Conservation (phyloP, 2,113 vertebrate species). For the Urocolius indicus region DNA sequence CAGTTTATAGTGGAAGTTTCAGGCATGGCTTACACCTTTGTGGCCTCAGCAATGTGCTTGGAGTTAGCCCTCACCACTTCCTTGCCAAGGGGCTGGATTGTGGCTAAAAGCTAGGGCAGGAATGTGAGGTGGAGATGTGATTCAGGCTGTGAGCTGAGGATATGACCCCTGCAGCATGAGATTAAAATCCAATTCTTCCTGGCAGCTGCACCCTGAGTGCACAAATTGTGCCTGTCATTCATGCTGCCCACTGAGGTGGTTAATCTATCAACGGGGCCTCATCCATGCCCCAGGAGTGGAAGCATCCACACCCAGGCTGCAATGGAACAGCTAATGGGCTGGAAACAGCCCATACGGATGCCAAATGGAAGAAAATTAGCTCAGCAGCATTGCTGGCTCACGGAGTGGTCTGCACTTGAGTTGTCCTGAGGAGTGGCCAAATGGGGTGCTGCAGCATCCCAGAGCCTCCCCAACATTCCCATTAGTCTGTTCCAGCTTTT, state of each 20-base stretch:
- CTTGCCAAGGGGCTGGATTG: not conserved
- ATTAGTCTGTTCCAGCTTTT: not conserved
- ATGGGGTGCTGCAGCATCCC: not conserved
- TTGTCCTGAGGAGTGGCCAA: not conserved
- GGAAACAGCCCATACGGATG: not conserved
- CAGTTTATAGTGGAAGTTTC: accelerated
- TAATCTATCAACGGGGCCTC: slow-evolving; percentile 26
- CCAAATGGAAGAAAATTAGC: not conserved
- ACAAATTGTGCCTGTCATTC: not conserved
- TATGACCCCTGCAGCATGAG: not conserved
- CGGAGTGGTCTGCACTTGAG: accelerated
- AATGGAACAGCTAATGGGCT: not conserved
- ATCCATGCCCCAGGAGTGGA: not conserved
- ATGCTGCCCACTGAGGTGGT: slow-evolving; percentile 27
- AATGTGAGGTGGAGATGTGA: not conserved
- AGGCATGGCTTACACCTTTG: not conserved
- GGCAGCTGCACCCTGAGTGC: not conserved
- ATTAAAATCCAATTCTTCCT: slow-evolving; percentile 10
- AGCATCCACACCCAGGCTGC: slow-evolving; percentile 16
- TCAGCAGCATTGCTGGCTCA: not conserved
- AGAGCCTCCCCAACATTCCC: not conserved
- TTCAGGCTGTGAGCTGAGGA: slow-evolving; percentile 11
- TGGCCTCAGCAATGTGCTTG: not conserved
- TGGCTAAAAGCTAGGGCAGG: not conserved
- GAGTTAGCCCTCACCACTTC: not conserved